Evolutionary conservation across 2,797 vertebrate species (phyloP), one percentile per base, ranked within the genome.

Genomic region (Alauda arvensis): DNA sequence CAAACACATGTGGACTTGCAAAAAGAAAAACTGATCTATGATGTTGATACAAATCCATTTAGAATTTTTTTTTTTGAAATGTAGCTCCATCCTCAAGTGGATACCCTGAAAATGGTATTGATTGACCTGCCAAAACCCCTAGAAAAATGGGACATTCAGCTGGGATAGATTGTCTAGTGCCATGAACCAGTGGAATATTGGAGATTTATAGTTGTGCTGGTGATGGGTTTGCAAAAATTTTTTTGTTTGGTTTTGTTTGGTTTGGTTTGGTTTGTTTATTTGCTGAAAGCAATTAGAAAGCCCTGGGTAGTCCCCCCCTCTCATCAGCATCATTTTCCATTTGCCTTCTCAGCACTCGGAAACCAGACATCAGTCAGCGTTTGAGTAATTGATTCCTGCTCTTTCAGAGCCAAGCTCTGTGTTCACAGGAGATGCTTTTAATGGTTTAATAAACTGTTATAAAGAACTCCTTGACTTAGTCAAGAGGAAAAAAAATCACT

Each of bases 381-480:
- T 95, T 93, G 89, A 94, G 90, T 95, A 93, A 95, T 95, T 95
- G 94, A 94, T 93, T 96, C 91, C 87, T 80, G 78, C 67, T 91
- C 87, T 93, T 91, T 82, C 87, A 77, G 89, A 93, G 95, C 95
- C 93, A 94, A 96, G 92, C 88, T 89, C 91, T 94, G 70, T 91
- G 74, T 90, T 94, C 95, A 93, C 89, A 92, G 25, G 85, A 94
- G 93, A 94, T 95, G 94, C 86, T 94, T 91, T 93, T 96, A 97
- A 96, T 96, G 94, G 95, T 95, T 97, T 97, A 96, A 97, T 96
- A 96, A 97, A 95, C 95, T 48, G 37, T 93, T 95, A 90, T 74
- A 94, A 96, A 96, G 94, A 94, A 85, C 78, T 94, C 90, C 90
- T 96, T 43, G 66, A 96, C 94, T 95, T 94, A 94, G 90, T 95